Base-by-base conservation (phyloP, 2,797 vertebrate species). In the Propithecus perrieri region DNA sequence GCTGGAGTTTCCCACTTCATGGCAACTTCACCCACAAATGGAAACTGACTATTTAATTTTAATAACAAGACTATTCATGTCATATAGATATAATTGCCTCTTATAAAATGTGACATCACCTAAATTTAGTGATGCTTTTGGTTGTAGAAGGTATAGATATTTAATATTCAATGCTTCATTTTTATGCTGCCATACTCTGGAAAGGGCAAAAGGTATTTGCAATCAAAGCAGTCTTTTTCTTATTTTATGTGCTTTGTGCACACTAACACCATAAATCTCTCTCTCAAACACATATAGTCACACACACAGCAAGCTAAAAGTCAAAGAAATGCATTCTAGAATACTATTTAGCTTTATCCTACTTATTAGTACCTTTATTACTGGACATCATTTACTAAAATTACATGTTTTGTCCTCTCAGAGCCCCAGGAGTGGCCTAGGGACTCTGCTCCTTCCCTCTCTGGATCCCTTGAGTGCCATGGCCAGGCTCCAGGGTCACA, bases 371-470 rank as follows among this genome's bases (percentile, higher is more conserved):
- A 87, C 81, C 93, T 94, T 97, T 87, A 90, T 85, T 95, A 41
- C 91, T 96, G 95, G 91, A 88, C 87, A 87, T 96, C 38, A 78
- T 94, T 96, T 95, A 65, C 89, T 93, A 65, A 78, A 96, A 94
- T 92, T 93, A 63, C 75, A 4, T 33, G 74, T 92, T 88, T 86
- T 88, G 74, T 95, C 43, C 81, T 97, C 57, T 12, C 22, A 80
- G 53, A 89, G 18, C 76, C 53, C 89, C 88, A 57, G 11, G 28
- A 95, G 65, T 74, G 7, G 33, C 76, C 81, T 92, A 10, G n/a
- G 79, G 92, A 38, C 96, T 98, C 95, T 97, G 72, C 89, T 91
- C 92, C 96, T 63, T 95, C 96, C 91, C 96, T 98, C 97, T 97
- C 94, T 89, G 96, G 91, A 95, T 91, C 57, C 4, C 26, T 41